These are phyloP conservation scores for Acropora yongei DNA, from an alignment of 64 coral and sea anemone species.

Conservation along the genomic window DNA sequence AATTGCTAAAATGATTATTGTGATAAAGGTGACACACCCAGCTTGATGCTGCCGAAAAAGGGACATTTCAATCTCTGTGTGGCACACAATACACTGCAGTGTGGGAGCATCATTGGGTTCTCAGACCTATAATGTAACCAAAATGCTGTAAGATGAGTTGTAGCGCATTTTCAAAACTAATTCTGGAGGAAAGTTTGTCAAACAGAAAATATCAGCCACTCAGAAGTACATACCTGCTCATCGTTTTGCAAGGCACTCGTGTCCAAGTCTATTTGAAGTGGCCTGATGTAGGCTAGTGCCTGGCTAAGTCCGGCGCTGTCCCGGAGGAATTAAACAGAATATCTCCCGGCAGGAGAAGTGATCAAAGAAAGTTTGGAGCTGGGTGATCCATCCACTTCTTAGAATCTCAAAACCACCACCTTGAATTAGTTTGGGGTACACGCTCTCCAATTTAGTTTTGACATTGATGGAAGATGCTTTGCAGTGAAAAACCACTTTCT, in stretches of 20 bases:
- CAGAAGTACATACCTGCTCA: conserved; percentile 31
- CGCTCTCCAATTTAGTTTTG: too few species aligned
- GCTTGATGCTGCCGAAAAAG: conserved; percentile 36
- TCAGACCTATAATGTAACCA: conserved; percentile 42
- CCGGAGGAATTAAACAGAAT: too few species aligned
- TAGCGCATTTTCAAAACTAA: conserved; percentile 20
- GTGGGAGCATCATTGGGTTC: conserved; percentile 35
- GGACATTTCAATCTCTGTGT: conserved; percentile 28
- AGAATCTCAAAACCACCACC: too few species aligned
- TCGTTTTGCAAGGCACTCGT: conserved; percentile 36
- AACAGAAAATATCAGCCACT: conserved; percentile 11
- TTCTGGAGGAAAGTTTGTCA: conserved; percentile 10
- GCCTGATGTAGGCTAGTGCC: too few species aligned
- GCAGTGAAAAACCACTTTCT: too few species aligned
- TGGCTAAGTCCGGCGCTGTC: too few species aligned
- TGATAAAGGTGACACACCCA: conserved; percentile 6
- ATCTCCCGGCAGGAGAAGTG: too few species aligned
- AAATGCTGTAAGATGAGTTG: conserved; percentile 41
- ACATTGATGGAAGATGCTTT: too few species aligned
- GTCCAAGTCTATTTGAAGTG: conserved; percentile 23
- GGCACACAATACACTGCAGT: conserved; percentile 37
- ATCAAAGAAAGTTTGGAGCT: too few species aligned
- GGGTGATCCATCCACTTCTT: too few species aligned
- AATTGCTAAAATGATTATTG: not conserved
- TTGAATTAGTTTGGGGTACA: too few species aligned